phyloP scores from a whole-genome alignment of 2,113 vertebrate species.

The Callaeas wilsoni region DNA sequence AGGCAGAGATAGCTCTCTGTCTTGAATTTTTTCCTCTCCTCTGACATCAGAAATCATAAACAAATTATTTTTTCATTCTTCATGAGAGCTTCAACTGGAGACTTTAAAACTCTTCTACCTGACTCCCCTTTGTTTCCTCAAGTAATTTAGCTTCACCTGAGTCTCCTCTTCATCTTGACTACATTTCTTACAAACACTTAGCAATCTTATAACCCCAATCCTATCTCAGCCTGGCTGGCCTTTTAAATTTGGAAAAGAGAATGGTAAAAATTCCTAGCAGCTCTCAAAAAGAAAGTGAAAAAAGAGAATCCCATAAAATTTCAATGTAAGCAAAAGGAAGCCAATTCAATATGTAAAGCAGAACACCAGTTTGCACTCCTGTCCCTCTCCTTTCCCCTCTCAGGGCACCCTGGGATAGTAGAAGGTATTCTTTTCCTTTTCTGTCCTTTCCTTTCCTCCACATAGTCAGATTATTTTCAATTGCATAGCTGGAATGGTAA shows the following conservation, averaged over 20 bases:
- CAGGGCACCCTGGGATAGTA: accelerated
- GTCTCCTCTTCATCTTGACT: not conserved
- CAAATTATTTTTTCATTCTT: not conserved
- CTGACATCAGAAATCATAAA: not conserved
- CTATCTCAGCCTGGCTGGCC: not conserved
- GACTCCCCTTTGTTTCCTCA: not conserved
- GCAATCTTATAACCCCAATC: not conserved
- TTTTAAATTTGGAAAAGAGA: not conserved
- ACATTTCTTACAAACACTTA: not conserved
- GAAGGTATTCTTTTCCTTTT: not conserved
- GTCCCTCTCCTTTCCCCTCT: not conserved
- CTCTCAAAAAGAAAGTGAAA: not conserved
- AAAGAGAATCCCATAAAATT: not conserved
- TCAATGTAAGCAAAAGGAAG: not conserved
- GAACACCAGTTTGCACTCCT: not conserved
- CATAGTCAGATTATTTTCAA: not conserved
- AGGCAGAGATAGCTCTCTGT: not conserved
- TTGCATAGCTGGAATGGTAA: not conserved
- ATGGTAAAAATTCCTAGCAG: not conserved
- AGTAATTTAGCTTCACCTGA: not conserved
- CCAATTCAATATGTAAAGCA: not conserved
- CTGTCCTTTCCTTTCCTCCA: not conserved
- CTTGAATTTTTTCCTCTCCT: not conserved
- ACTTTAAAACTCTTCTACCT: not conserved
- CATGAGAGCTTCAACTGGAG: not conserved